phyloP scores from a whole-genome alignment of 2,888 invertebrate genomes.

The Phortica okadai region DNA sequence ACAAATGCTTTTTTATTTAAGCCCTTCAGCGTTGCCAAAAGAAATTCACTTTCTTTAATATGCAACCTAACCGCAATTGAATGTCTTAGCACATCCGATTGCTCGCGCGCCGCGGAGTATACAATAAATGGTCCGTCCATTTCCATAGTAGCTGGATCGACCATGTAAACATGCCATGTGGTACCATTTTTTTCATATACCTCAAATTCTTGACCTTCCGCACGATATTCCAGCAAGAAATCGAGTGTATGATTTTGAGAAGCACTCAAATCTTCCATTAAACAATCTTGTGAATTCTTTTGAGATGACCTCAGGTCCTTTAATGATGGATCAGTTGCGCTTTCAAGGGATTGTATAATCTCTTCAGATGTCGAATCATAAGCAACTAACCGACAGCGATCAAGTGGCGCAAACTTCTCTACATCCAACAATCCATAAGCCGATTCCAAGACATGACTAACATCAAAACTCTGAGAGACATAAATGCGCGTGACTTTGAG shows the following conservation, averaged over 20 bases:
- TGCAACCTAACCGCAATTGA: constrained; percentile 78
- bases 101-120: constrained; percentile 79
- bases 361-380: constrained; percentile 81
- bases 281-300: constrained; percentile 78
- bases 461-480: constrained; percentile 80
- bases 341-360: constrained; percentile 83
- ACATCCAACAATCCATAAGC: constrained; percentile 81
- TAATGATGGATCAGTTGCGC: constrained; percentile 73
- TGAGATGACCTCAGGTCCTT: constrained; percentile 58
- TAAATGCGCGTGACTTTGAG: constrained; percentile 79
- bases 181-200: constrained; percentile 81
- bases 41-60: constrained; percentile 65
- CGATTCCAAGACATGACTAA: constrained; percentile 79
- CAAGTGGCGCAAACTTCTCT: constrained; percentile 79
- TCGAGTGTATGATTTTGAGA: constrained; percentile 76
- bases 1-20: constrained; percentile 77
- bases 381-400: constrained; percentile 84
- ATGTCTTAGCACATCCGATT: constrained; percentile 79
- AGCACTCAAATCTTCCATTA: constrained; percentile 79
- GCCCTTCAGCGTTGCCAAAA: constrained; percentile 63
- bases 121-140: constrained; percentile 81
- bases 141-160: constrained; percentile 80
- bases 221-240: constrained; percentile 82
- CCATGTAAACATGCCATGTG: constrained; percentile 79
- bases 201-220: constrained; percentile 80